Evolutionary conservation across 2,797 vertebrate species (phyloP), one percentile per base, ranked within the genome.

Genomic region (Rousettus madagascariensis): DNA sequence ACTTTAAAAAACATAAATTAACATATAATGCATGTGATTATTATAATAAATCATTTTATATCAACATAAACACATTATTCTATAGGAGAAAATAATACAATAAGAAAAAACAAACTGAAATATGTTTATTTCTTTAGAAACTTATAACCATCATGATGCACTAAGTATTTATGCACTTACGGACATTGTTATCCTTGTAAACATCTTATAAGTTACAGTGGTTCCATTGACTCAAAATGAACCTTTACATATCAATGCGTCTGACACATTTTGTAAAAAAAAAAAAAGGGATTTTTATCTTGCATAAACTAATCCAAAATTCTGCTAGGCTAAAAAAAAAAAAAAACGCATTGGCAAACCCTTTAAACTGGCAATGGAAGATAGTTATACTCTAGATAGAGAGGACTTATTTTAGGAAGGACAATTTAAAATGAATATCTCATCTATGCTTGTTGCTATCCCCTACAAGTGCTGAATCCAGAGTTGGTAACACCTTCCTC

Each of bases 241-340:
- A 84, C 12, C 6, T 68, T 85, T 16, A 17, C 49, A 90, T 87
- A 71, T 94, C 57, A 87, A 24, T 83, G 30, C 15, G 33, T 57
- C 86, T 65, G 28, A 82, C 38, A 90, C 7, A 65, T 74, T 93
- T 61, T 53, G 10, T 53, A 87, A 22, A 36, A 80, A 93, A 26
- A 93, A 26, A 88, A 5, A 93, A 61, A 92, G 10, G 79, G 36
- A 75, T 88, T 92, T 88, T 91, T 85, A 74, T 69, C 71, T 80
- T 49, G 78, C 38, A 83, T 57, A 83, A 89, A 86, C 46, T 38
- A 86, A 66, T 82, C 19, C 19, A 79, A 92, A 84, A 53, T 17
- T 68, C 63, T 49, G 16, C 19, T 71, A 28, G 75, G 17, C 84
- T 88, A 17, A 46, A 46, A 66, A 33, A 33, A 33, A 33, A n/a